Conservation (phyloP, 2,888 invertebrate species). For the Chelonus formosanus region DNA sequence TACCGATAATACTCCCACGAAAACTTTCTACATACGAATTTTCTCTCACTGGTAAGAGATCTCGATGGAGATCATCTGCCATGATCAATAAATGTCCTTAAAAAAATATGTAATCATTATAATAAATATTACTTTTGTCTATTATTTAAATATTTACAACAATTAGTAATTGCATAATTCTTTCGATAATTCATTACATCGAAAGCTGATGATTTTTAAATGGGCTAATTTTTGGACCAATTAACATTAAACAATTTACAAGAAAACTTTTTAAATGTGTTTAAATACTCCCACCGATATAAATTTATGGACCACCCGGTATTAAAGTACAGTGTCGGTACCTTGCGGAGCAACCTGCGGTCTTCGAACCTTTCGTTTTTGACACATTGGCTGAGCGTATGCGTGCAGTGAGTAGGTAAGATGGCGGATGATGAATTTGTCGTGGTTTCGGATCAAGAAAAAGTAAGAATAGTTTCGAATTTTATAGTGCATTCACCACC, state of each 20-base stretch:
- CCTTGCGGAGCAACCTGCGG: conserved; percentile 37
- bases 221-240: no score
- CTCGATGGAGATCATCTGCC: conserved; percentile 55
- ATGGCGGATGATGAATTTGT: conserved; percentile 88
- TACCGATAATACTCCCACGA: conserved; percentile 51
- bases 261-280: no score
- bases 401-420: conserved; percentile 66
- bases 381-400: conserved; percentile 54
- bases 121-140: neutral
- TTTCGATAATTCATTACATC: no score
- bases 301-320: neutral
- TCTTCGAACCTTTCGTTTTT: conserved; percentile 51
- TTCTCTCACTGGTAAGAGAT: conserved; percentile 51
- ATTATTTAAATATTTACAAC: no score
- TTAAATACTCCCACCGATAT: neutral
- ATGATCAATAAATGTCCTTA: conserved; percentile 37
- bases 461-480: conserved; percentile 96
- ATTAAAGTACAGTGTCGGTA: neutral
- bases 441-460: conserved; percentile 87
- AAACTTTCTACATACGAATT: conserved; percentile 50
- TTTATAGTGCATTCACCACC: conserved; percentile 99
- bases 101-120: conserved; percentile 3
- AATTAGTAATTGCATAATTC: no score
- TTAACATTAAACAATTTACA: no score
- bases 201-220: no score